Conservation (phyloP, 2,888 invertebrate genomes). For the Habroteleia sp. region DNA sequence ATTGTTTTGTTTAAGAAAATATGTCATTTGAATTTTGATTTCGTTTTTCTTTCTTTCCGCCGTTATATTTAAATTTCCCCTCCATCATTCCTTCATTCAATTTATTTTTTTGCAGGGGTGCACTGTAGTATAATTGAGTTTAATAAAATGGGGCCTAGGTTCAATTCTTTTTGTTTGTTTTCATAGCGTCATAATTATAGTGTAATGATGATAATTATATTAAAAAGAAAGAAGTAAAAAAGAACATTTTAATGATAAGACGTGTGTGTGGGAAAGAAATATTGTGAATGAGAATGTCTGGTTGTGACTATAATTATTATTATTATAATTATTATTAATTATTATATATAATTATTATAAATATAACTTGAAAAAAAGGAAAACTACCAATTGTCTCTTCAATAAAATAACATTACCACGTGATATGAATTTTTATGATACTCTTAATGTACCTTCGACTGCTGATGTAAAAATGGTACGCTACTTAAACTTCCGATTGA, state of each 20-base stretch:
- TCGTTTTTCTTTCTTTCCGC: conserved; percentile 11
- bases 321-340: conserved; percentile 42
- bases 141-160: conserved; percentile 31
- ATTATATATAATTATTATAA: conserved; percentile 62
- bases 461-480: conserved; percentile 60
- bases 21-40: conserved; percentile 2
- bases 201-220: conserved; percentile 40
- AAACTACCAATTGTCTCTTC: conserved; percentile 57
- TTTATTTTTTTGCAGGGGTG: conserved; percentile 10
- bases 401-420: conserved; percentile 55
- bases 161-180: conserved; percentile 20
- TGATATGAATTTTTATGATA: conserved; percentile 51
- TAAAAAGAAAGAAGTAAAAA: conserved; percentile 20
- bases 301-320: conserved; percentile 61
- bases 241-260: conserved; percentile 46
- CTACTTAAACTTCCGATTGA: conserved; percentile 55
- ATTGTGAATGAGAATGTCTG: conserved; percentile 49
- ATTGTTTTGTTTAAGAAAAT: conserved; percentile 8
- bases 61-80: too few relatives aligned
- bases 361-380: conserved; percentile 58
- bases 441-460: conserved; percentile 59
- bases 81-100: conserved; percentile 31
- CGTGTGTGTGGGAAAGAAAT: conserved; percentile 26
- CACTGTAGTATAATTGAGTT: conserved; percentile 16
- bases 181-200: conserved; percentile 30